Percentiles rank a stretch among this genome's conserved stretches.
Conservation (phyloP, 2,888 invertebrate species). For the Crioceris asparagi region DNA sequence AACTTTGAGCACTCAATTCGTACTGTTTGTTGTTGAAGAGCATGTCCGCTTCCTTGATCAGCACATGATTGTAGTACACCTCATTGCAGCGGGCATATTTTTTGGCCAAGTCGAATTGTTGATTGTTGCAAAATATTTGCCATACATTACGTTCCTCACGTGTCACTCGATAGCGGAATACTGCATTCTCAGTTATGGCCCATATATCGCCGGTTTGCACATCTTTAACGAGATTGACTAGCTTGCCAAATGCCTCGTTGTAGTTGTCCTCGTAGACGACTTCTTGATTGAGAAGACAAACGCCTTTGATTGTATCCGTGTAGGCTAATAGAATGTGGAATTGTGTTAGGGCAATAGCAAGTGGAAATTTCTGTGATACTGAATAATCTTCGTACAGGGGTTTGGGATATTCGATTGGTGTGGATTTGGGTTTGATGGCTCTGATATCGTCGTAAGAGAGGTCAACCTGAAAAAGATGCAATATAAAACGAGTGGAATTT, state of each 20-base stretch:
- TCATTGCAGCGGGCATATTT: slow-evolving; percentile 73
- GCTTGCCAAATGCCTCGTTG: slow-evolving; percentile 66
- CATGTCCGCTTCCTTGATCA: slow-evolving; percentile 80
- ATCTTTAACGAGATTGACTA: slow-evolving; percentile 74
- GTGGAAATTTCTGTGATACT: slow-evolving; percentile 41
- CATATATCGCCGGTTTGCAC: slow-evolving; percentile 66
- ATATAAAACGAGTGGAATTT: no score
- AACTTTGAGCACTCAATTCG: slow-evolving; percentile 74
- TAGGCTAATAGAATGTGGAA: slow-evolving; percentile 83
- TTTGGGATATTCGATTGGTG: slow-evolving; percentile 36
- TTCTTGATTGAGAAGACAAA: slow-evolving; percentile 77
- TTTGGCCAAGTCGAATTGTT: slow-evolving; percentile 79
- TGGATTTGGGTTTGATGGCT: slow-evolving; percentile 40
- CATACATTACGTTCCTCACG: slow-evolving; percentile 80
- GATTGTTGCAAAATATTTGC: slow-evolving; percentile 78
- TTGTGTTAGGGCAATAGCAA: slow-evolving; percentile 75
- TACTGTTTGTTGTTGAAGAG: slow-evolving; percentile 69
- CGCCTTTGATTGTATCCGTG: slow-evolving; percentile 69
- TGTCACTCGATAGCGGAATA: slow-evolving; percentile 76
- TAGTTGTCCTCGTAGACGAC: slow-evolving; percentile 77
- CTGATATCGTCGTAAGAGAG: slow-evolving; percentile 42
- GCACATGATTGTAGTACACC: slow-evolving; percentile 69
- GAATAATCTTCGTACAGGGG: slow-evolving; percentile 32
- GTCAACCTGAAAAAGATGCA: slow-evolving; percentile 39
- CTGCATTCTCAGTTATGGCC: slow-evolving; percentile 72